Conservation (phyloP, 2,888 invertebrate genomes). For the Drosophila cognata region DNA sequence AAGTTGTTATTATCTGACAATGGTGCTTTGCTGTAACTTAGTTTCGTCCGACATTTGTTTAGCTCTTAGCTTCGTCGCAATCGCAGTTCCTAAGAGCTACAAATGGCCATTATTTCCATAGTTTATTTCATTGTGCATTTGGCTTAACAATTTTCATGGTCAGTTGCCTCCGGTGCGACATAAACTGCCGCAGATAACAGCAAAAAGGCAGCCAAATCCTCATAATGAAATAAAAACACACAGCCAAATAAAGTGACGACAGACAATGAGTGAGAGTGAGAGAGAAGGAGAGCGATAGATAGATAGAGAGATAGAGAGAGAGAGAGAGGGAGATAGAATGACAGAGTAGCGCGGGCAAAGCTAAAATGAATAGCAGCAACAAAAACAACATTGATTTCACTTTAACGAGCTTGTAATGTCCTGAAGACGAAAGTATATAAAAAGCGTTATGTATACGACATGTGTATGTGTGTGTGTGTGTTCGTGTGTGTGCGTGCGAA, state of each 20-base stretch:
- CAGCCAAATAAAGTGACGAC: conserved; percentile 69
- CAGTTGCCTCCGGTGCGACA: conserved; percentile 63
- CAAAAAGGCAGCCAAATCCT: conserved; percentile 76
- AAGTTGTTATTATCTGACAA: conserved; percentile 52
- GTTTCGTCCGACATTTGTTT: conserved; percentile 24
- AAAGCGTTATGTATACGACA: conserved; percentile 75
- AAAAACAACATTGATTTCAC: conserved; percentile 78
- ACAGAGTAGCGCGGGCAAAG: conserved; percentile 18
- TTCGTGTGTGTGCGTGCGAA: conserved; percentile 47
- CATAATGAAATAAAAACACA: conserved; percentile 77
- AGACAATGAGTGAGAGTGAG: conserved; percentile 17
- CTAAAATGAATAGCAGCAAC: conserved; percentile 47
- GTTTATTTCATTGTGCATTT: conserved; percentile 58
- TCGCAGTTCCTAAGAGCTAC: conserved; percentile 24
- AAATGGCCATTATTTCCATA: conserved; percentile 49
- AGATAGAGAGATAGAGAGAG: background rate
- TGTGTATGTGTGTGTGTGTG: conserved; percentile 45
- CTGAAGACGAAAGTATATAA: conserved; percentile 75
- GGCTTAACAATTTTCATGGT: conserved; percentile 64
- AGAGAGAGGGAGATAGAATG: background rate
- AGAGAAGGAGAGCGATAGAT: conserved; percentile 2
- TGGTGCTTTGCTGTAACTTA: conserved; percentile 40
- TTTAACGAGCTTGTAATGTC: conserved; percentile 81
- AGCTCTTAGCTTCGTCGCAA: background rate
- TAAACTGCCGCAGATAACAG: conserved; percentile 76